Percentiles rank a stretch among this genome's conserved stretches.
phyloP scores from a whole-genome alignment of 2,113 vertebrate species.

The Gorsachius goisagi region DNA sequence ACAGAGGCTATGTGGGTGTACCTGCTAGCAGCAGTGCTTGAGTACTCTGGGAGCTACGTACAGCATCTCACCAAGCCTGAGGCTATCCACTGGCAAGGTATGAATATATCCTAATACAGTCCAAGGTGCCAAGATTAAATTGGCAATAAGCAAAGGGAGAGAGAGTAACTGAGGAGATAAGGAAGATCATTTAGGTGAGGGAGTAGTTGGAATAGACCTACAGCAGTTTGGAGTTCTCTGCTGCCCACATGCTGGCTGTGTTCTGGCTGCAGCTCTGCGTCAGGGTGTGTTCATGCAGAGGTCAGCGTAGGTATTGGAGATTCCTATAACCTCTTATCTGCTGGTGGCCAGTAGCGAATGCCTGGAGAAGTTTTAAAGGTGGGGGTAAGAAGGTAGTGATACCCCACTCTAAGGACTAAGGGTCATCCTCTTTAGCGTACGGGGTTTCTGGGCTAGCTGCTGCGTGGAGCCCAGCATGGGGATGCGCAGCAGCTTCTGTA shows the following conservation, averaged over 20 bases:
- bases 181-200: background rate
- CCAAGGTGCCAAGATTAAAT: background rate
- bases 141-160: accelerated
- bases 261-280: background rate
- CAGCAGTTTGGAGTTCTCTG: too few species aligned
- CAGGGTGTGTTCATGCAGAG: background rate
- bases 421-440: accelerated
- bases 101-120: accelerated
- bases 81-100: background rate
- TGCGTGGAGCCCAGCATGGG: background rate
- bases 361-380: background rate
- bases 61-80: accelerated
- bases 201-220: background rate
- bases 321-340: background rate
- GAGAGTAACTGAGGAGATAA: too few species aligned
- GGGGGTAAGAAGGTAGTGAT: background rate
- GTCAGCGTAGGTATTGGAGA: accelerated
- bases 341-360: background rate
- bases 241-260: too few species aligned
- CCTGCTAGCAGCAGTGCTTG: background rate
- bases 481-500: background rate
- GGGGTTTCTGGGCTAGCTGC: background rate
- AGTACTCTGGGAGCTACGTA: accelerated
- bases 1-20: background rate
- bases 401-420: accelerated